Percentiles rank a stretch among this genome's conserved stretches.
Evolutionary conservation across 2,888 invertebrate genomes (phyloP).

Genomic region (Caenorhabditis doughertyi): DNA sequence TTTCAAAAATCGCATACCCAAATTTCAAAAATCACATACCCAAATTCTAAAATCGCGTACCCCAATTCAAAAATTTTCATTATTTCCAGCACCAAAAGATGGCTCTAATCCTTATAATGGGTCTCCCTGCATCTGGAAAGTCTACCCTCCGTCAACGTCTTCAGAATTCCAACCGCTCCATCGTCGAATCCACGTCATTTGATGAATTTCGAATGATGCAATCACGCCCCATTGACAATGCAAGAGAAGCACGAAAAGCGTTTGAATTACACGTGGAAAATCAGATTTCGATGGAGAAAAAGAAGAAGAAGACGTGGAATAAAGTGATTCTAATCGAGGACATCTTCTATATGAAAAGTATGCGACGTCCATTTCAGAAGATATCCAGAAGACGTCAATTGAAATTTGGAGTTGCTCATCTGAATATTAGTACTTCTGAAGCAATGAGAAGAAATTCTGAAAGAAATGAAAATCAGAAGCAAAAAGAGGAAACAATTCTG

Average conservation of each 20-base stretch:
- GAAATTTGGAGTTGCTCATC: constrained; percentile 42
- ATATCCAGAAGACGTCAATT: constrained; percentile 48
- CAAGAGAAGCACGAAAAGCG: constrained; percentile 30
- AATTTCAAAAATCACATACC: no score
- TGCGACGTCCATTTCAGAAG: constrained; percentile 68
- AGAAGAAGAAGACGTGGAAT: neutral
- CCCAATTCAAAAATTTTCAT: no score
- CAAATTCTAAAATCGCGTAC: no score
- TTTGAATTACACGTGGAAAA: constrained; percentile 39
- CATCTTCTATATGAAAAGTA: constrained; percentile 70
- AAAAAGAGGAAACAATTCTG: constrained; percentile 40
- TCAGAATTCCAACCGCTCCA: neutral
- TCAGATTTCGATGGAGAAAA: neutral
- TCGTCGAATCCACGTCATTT: constrained; percentile 50
- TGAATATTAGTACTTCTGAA: constrained; percentile 21
- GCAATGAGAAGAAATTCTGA: constrained; percentile 53
- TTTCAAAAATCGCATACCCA: no score
- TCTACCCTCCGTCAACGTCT: constrained; percentile 52
- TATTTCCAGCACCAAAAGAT: constrained; percentile 31
- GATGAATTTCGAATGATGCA: constrained; percentile 38
- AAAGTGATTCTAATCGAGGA: constrained; percentile 64
- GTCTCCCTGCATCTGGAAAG: constrained; percentile 68
- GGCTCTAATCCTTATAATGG: constrained; percentile 67
- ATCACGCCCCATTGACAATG: constrained; percentile 8
- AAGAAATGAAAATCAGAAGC: neutral